phyloP scores from a whole-genome alignment of 2,797 vertebrate species.

The Sylvia borin region DNA sequence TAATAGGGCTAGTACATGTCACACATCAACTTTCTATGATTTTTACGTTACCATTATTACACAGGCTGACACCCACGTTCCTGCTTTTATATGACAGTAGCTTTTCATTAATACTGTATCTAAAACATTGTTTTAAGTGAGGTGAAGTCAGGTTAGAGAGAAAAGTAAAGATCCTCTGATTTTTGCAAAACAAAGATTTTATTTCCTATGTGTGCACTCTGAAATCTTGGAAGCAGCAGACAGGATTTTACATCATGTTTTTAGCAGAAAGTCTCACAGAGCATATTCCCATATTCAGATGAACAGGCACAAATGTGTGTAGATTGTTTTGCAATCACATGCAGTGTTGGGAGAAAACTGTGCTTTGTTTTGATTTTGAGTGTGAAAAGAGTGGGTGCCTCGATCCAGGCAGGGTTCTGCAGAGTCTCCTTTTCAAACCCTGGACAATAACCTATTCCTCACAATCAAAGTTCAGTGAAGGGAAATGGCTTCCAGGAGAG shows the following conservation, averaged over 20 bases:
- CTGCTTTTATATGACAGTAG: background rate
- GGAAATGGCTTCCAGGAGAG: conserved; percentile 70
- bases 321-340: background rate
- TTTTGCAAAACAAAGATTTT: background rate
- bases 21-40: conserved; percentile 49
- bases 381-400: background rate
- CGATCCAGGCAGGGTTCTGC: background rate
- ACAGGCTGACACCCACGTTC: background rate
- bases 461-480: conserved; percentile 69
- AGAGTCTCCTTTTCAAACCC: conserved; percentile 36
- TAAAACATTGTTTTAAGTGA: conserved; percentile 1
- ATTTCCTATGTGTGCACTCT: background rate
- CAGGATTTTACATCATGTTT: background rate
- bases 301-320: rapidly evolving
- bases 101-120: background rate
- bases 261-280: background rate
- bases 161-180: background rate
- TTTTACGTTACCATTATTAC: conserved; percentile 47
- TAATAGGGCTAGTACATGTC: background rate
- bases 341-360: background rate
- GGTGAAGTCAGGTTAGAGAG: background rate
- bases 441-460: conserved; percentile 69
- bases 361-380: background rate
- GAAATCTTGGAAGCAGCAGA: background rate
- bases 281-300: background rate